Base-by-base conservation (phyloP, 2,797 vertebrate genomes). In the Hybognathus amarus region DNA sequence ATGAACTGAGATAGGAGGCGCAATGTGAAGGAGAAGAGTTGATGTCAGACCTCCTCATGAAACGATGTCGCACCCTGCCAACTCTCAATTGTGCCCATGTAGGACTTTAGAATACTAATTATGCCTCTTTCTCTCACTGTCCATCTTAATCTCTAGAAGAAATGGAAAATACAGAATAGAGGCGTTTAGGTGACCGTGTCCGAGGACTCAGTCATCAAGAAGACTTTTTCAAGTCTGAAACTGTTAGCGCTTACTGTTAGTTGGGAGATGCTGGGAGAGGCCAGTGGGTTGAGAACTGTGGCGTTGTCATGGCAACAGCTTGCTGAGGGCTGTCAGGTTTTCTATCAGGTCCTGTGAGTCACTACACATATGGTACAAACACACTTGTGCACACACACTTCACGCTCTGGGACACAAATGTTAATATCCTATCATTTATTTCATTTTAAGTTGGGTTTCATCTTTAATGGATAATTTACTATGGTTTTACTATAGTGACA, bases 261-360 rank as follows among this genome's bases (percentile, higher is more conserved):
- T 66, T 68, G 12, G 24, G 50, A 77, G 50, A 56, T 56, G 63
- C 73, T 59, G 63, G 18, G 63, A 45, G 61, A 76, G 79, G 67
- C 67, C 68, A 40, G 64, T 42, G 79, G 33, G 54, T 42, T 30
- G 68, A 66, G 47, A 20, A 27, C 71, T 67, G 50, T 71, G 38
- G n/a, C 6, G 81, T 83, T 69, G 81, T 38, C 74, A 4, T 77
- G 74, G 81, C 73, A 83, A 83, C 74, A 47, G 74, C 24, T 50
- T 69, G 20, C 63, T 76, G 24, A 82, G 36, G 47, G 47, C 71
- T 63, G 33, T 52, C 47, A 42, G 71, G 80, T 67, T 67, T 38
- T 75, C 61, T 22, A 10, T 64, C n/a, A 64, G 79, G 79, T 74
- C 20, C 42, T 82, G 61, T 67, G 45, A 76, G 80, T 82, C 69